These are phyloP conservation scores for Ennomos fuscantarius DNA, from an alignment of 2,888 invertebrate genomes.

Conservation along the genomic window DNA sequence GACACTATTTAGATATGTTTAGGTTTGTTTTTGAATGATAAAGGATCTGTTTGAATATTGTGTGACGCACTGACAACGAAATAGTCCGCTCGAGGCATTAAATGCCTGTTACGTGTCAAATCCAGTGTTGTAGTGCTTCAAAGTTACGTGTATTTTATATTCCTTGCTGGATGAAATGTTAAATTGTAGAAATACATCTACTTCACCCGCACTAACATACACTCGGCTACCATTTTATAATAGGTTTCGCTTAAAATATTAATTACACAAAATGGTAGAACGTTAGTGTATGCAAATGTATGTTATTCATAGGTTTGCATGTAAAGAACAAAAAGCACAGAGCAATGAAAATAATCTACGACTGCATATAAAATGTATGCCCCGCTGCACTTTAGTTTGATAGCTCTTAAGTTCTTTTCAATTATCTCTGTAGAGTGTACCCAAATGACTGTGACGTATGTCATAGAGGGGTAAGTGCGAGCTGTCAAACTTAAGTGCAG, in stretches of 20 bases:
- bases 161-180: background rate
- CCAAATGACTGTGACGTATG: too few relatives aligned
- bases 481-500: too few relatives aligned
- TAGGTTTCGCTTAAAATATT: too few relatives aligned
- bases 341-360: too few relatives aligned
- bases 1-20: background rate
- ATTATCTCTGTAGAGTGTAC: too few relatives aligned
- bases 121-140: background rate
- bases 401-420: too few relatives aligned
- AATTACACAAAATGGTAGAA: too few relatives aligned
- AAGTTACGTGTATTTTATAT: background rate
- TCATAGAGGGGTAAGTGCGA: too few relatives aligned
- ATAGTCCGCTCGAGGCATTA: conserved; percentile 8
- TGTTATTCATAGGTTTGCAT: background rate
- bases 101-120: conserved; percentile 16
- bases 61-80: conserved; percentile 18
- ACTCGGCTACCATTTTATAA: too few relatives aligned
- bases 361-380: too few relatives aligned
- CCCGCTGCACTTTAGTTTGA: too few relatives aligned
- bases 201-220: background rate
- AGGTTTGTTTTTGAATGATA: background rate
- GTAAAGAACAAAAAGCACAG: background rate
- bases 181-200: background rate
- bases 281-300: too few relatives aligned
- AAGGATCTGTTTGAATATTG: conserved; percentile 1